These are phyloP conservation scores for Psittacus erithacus DNA, from an alignment of 2,113 vertebrate species.

Conservation along the genomic window DNA sequence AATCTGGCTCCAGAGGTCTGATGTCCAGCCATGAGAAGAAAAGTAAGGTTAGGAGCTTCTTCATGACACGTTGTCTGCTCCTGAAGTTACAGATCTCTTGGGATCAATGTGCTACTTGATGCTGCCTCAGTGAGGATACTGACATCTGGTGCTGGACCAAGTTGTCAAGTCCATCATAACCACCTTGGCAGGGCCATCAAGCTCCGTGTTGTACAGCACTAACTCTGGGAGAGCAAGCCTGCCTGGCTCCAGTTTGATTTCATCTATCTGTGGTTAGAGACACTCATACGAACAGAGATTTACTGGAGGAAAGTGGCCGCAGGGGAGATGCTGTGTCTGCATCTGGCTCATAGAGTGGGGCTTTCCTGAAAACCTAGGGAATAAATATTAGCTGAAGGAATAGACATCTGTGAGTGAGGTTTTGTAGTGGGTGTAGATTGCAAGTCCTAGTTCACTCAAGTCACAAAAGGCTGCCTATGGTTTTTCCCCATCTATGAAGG, in stretches of 20 bases:
- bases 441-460: background rate
- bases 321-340: background rate
- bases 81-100: background rate
- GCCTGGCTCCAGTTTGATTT: background rate
- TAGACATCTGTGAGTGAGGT: background rate
- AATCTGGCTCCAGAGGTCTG: background rate
- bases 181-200: accelerated
- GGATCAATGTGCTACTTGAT: accelerated
- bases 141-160: background rate
- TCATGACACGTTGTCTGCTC: background rate
- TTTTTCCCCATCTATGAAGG: background rate
- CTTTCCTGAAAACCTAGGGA: background rate
- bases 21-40: background rate
- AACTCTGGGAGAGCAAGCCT: background rate
- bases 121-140: background rate
- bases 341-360: background rate
- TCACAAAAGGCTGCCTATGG: constrained; percentile 7
- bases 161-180: accelerated
- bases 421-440: background rate
- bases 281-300: accelerated
- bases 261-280: accelerated
- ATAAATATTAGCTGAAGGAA: background rate
- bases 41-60: background rate
- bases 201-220: background rate
- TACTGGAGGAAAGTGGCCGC: background rate